Base-by-base conservation (phyloP, 2,113 vertebrate species). In the Fulmarus glacialis region DNA sequence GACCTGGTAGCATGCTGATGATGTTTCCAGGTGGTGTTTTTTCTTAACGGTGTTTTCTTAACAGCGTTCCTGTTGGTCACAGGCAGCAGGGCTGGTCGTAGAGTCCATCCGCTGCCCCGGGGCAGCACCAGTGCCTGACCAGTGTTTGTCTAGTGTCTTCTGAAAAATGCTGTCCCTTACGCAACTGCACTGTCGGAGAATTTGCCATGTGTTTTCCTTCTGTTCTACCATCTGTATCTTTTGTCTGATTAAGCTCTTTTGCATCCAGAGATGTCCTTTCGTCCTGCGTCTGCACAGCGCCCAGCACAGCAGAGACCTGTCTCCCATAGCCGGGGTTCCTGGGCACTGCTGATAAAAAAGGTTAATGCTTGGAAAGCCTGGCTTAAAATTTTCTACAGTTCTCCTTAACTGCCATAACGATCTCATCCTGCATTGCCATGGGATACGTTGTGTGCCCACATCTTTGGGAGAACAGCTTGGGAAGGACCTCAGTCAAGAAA, bases 391-490 rank as follows among this genome's bases (percentile, higher is more conserved):
- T 95, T 81, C 63, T 73, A 6, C 71, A 63, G 4, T 38, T 94
- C 67, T 78, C 50, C 64, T 62, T 68, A 45, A 8, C 19, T 67
- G 42, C 38, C 12, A 2, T 27, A 53, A 50, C 7, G 9, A 67
- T 77, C 72, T 91, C 91, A 45, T 84, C 55, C 67, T 90, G 42
- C 63, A 58, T 42, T 66, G 38, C 75, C 63, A 11, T 66, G 80
- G 89, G 79, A 83, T 56, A 32, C 4, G 1, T 26, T 26, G 24
- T 87, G 72, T 68, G 83, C 72, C 71, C 0, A 1, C 45, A 71
- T 84, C 72, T 27, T 71, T 45, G 64, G 55, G 82, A 91, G 56
- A 82, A 53, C 80, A 92, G 72, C 83, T 92, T 89, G 89, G 89
- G 67, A 59, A 87, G 81, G 79, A 43, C 73, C 43, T 87, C n/a